Conservation (phyloP, 2,888 invertebrate species). For the Copidosoma aretas region DNA sequence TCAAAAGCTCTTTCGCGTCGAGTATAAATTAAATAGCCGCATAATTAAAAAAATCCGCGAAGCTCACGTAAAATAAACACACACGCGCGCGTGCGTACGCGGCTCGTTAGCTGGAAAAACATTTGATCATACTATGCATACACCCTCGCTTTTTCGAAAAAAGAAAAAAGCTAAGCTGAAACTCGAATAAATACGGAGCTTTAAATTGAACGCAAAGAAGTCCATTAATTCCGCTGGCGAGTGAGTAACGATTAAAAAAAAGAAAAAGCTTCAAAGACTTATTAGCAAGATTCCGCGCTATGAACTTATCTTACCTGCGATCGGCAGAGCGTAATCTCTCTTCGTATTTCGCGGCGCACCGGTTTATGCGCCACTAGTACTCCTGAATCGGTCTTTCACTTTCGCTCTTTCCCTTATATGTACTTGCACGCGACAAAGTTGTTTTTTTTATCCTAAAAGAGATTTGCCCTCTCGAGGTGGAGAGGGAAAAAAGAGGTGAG, state of each 20-base stretch:
- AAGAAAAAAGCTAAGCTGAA: too few relatives aligned
- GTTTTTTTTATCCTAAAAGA: too few relatives aligned
- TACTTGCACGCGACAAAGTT: not conserved
- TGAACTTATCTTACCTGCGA: not conserved
- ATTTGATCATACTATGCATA: too few relatives aligned
- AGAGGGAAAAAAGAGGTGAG: not conserved
- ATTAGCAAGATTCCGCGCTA: not conserved
- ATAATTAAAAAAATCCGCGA: not conserved
- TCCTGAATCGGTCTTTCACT: not conserved
- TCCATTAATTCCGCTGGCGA: too few relatives aligned
- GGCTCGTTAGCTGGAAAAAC: not conserved
- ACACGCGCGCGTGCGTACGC: not conserved
- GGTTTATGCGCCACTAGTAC: too few relatives aligned
- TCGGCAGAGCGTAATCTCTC: constrained; percentile 31
- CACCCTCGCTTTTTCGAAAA: too few relatives aligned
- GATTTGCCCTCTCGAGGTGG: not conserved
- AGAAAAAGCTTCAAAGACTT: not conserved
- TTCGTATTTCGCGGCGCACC: constrained; percentile 33
- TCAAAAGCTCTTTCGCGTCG: not conserved
- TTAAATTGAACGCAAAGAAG: too few relatives aligned
- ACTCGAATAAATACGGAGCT: too few relatives aligned
- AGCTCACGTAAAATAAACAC: not conserved
- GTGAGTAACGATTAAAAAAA: too few relatives aligned
- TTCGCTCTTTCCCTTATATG: not conserved
- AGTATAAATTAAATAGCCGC: not conserved